Evolutionary conservation across 1,140 invertebrate genomes (phyloP), one percentile per base, ranked within the genome.

Genomic region (Linepithema humile): DNA sequence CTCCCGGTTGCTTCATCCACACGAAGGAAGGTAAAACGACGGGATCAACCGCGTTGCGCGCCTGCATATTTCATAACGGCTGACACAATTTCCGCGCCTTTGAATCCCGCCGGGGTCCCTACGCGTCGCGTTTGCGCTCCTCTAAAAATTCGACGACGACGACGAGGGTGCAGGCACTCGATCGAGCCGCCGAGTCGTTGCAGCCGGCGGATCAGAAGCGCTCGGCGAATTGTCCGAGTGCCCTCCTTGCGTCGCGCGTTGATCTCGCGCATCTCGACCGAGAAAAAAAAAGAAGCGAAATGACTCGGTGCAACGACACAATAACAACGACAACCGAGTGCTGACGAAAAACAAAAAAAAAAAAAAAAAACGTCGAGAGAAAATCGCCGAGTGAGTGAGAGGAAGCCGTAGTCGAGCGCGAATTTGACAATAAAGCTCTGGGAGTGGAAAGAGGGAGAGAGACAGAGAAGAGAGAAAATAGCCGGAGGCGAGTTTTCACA

Each of bases 401-500:
- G 67, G 82, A 87, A 88, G 60, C 86, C 86, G 85, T 87, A 82
- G 69, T 70, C 62, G 70, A 88, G 85, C 87, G 85, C 85, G 86
- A 88, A 85, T 88, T 88, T 88, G 87, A 88, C 87, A 87, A 88
- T 88, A 88, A 88, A 88, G 74, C 86, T 64, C 40, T 55, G 78
- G 48, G 65, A 69, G 45, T 43, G 84, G 15, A 62, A n/a, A 80
- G 40, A 59, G 43, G 12, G 45, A 50, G 12, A 38, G 50, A 60
- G 60, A 62, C 26, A 20, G 50, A 32, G 17, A 65, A 40, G 62
- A 82, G 65, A 70, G 86, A 86, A 87, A 75, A 69, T 65, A 77
- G 74, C 83, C 55, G 80, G 86, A 87, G 85, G 87, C 86, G 88
- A 88, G 80, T 88, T 92, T 90, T 91, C 84, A 90, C 90, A 90